Conservation (phyloP, 1,140 invertebrate species). For the Macrostomum lignano region DNA sequence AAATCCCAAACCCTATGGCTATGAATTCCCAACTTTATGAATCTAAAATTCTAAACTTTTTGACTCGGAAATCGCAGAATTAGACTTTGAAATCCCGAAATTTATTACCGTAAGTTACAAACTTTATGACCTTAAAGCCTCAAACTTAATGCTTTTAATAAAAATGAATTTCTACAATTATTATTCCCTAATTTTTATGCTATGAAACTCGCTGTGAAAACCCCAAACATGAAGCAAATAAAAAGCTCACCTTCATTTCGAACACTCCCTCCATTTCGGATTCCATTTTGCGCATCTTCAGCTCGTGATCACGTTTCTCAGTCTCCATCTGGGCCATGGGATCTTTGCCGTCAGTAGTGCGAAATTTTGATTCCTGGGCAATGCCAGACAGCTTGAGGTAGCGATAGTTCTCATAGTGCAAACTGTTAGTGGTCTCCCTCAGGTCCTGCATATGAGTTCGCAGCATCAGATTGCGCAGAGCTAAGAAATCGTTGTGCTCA, state of each 20-base stretch:
- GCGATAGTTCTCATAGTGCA: constrained; percentile 16
- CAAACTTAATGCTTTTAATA: too few relatives aligned
- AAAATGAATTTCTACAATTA: too few relatives aligned
- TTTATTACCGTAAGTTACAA: too few relatives aligned
- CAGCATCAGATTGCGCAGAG: constrained; percentile 81
- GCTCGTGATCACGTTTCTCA: constrained; percentile 72
- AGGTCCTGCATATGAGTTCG: constrained; percentile 17
- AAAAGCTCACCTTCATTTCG: constrained; percentile 43
- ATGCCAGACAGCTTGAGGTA: neutral
- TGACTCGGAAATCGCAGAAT: too few relatives aligned
- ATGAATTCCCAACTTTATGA: too few relatives aligned
- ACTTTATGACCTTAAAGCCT: too few relatives aligned
- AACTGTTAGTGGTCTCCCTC: constrained; percentile 66
- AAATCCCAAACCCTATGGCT: too few relatives aligned
- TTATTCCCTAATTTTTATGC: too few relatives aligned
- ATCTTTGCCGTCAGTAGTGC: constrained; percentile 37
- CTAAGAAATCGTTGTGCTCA: constrained; percentile 92
- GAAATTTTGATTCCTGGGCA: neutral
- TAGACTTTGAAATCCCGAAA: too few relatives aligned
- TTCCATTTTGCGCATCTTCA: constrained; percentile 42
- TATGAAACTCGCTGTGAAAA: too few relatives aligned
- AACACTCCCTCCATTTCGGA: constrained; percentile 46
- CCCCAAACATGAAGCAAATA: too few relatives aligned
- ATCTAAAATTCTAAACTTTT: too few relatives aligned
- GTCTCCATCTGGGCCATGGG: constrained; percentile 86